Evolutionary conservation across 2,888 invertebrate species (phyloP).

Genomic region (Drosophila anceps): DNA sequence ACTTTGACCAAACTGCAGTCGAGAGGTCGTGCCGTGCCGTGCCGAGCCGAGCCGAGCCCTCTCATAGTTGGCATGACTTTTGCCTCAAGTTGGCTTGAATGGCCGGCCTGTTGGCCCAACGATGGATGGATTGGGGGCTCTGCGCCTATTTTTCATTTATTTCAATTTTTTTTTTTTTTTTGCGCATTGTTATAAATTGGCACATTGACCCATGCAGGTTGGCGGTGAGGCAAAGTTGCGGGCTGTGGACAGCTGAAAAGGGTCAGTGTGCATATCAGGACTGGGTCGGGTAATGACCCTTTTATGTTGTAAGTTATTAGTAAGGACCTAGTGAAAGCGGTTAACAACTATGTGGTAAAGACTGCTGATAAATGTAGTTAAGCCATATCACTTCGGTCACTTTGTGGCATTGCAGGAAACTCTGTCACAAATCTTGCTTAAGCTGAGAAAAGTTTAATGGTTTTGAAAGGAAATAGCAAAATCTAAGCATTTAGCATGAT

Average conservation of each 20-base stretch:
- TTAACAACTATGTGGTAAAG: slow-evolving; percentile 17
- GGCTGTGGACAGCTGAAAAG: slow-evolving; percentile 20
- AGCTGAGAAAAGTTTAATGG: neutral
- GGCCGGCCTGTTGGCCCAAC: slow-evolving; percentile 18
- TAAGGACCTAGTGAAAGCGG: slow-evolving; percentile 37
- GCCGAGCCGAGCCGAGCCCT: slow-evolving; percentile 33
- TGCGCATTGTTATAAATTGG: slow-evolving; percentile 75
- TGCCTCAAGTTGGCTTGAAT: slow-evolving; percentile 51
- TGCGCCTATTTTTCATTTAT: slow-evolving; percentile 39
- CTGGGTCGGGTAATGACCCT: slow-evolving; percentile 50
- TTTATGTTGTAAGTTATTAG: slow-evolving; percentile 49
- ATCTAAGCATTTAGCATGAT: neutral
- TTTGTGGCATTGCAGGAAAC: neutral
- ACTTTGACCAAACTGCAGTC: slow-evolving; percentile 44
- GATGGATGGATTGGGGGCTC: slow-evolving; percentile 16
- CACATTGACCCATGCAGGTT: slow-evolving; percentile 71
- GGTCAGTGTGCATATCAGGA: neutral
- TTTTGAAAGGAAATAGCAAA: neutral
- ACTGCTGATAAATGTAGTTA: slow-evolving; percentile 40
- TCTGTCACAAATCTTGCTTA: slow-evolving; percentile 2
- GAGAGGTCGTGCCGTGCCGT: slow-evolving; percentile 4
- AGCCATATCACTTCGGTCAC: slow-evolving; percentile 18
- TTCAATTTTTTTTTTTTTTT: slow-evolving; percentile 12
- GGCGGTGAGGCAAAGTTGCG: slow-evolving; percentile 46
- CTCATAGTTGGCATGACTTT: slow-evolving; percentile 50